Percentiles rank a stretch among this genome's conserved stretches.
These are phyloP conservation scores for Thamnophis sirtalis DNA, from an alignment of 2,113 vertebrate genomes.

Conservation along the genomic window DNA sequence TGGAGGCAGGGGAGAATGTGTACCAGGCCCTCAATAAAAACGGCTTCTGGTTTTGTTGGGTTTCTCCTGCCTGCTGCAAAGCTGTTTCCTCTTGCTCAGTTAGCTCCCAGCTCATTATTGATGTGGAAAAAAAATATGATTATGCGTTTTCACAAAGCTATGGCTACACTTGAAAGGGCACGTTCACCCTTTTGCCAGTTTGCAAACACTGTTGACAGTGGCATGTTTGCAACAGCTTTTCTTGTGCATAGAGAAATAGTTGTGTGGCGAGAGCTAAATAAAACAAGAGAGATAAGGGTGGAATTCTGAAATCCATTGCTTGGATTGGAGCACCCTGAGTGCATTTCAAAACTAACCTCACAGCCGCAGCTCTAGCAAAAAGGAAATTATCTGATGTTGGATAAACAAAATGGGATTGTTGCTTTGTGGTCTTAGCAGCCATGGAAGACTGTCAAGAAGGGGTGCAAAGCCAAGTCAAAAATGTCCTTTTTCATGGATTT, in stretches of 20 bases:
- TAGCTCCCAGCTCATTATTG: neutral
- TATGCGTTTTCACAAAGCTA: slow-evolving; percentile 42
- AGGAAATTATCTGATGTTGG: neutral
- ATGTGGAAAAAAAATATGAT: neutral
- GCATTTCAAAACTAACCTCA: neutral
- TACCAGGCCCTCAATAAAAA: neutral
- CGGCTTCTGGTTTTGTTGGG: neutral
- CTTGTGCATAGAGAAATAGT: slow-evolving; percentile 54
- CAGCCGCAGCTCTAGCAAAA: neutral
- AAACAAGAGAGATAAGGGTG: slow-evolving; percentile 49
- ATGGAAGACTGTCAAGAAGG: neutral
- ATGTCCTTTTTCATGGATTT: neutral
- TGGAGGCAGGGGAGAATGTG: neutral
- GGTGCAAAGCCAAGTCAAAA: neutral
- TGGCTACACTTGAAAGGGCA: slow-evolving; percentile 27
- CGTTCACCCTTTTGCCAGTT: slow-evolving; percentile 38
- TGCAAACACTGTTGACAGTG: slow-evolving; percentile 54
- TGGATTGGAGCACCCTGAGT: neutral
- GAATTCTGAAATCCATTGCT: slow-evolving; percentile 4
- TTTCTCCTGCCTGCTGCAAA: neutral
- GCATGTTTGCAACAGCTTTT: slow-evolving; percentile 17
- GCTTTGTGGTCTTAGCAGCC: neutral
- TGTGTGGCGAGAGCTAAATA: slow-evolving; percentile 54
- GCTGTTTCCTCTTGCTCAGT: neutral
- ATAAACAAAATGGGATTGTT: neutral